Evolutionary conservation across 1,140 invertebrate species (phyloP).

Genomic region (Papilio dardanus): DNA sequence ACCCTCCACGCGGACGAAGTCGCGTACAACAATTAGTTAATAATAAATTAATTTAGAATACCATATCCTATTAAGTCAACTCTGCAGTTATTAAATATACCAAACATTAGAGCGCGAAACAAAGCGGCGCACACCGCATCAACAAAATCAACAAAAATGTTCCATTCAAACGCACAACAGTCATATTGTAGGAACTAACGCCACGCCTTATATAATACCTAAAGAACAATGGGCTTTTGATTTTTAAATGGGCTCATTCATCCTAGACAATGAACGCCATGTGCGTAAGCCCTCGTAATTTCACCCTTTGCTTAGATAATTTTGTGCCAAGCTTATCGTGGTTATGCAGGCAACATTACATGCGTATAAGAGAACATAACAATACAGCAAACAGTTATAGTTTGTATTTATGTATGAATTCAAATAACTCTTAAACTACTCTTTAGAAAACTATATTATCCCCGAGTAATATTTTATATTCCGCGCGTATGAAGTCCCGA

Average conservation of each 20-base stretch:
- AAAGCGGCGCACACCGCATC: conserved; percentile 39
- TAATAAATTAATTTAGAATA: too few relatives aligned
- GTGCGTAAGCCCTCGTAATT: conserved; percentile 1
- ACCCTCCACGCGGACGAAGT: too few relatives aligned
- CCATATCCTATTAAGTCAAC: too few relatives aligned
- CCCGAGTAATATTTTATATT: too few relatives aligned
- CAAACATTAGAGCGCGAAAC: conserved; percentile 42
- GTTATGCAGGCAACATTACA: not conserved
- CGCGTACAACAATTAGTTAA: too few relatives aligned
- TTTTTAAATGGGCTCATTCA: conserved; percentile 33
- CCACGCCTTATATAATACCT: conserved; percentile 41
- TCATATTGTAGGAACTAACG: conserved; percentile 48
- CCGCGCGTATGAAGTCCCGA: too few relatives aligned
- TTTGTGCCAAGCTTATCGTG: not conserved
- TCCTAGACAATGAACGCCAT: conserved; percentile 26
- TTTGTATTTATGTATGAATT: not conserved
- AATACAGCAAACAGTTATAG: not conserved
- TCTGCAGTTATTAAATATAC: conserved; percentile 38
- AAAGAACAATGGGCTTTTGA: conserved; percentile 35
- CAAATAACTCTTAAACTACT: too few relatives aligned
- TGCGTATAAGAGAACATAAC: not conserved
- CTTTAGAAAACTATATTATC: too few relatives aligned
- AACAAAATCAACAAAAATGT: conserved; percentile 55
- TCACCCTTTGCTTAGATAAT: conserved; percentile 12
- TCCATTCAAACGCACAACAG: conserved; percentile 49